phyloP scores from a whole-genome alignment of 2,797 vertebrate species.

The Protonibea diacanthus region DNA sequence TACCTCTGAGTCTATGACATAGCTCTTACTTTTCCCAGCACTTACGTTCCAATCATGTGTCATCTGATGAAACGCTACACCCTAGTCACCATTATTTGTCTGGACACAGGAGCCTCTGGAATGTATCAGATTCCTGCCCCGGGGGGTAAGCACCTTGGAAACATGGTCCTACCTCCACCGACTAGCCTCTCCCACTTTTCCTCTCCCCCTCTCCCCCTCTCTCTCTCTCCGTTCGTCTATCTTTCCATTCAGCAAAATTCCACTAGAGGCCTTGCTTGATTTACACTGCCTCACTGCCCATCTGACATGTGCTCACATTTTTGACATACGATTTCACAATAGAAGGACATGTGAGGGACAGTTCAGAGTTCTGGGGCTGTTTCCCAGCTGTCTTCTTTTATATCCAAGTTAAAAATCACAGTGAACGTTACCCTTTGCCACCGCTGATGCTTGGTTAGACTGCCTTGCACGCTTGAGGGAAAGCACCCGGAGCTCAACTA shows the following conservation, averaged over 20 bases:
- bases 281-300: slow-evolving; percentile 47
- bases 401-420: slow-evolving; percentile 29
- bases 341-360: slow-evolving; percentile 34
- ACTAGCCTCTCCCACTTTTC: slow-evolving; percentile 50
- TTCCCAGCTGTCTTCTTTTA: slow-evolving; percentile 45
- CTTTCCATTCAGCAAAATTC: slow-evolving; percentile 72
- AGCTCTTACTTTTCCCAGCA: slow-evolving; percentile 80
- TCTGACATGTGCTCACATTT: slow-evolving; percentile 61
- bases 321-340: slow-evolving; percentile 47
- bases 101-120: slow-evolving; percentile 81
- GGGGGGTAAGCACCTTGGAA: slow-evolving; percentile 78
- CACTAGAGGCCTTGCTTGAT: slow-evolving; percentile 65
- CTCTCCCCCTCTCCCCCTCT: not conserved
- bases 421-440: slow-evolving; percentile 1
- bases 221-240: not conserved
- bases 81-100: slow-evolving; percentile 81
- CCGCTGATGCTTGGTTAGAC: slow-evolving; percentile 11
- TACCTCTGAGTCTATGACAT: slow-evolving; percentile 73
- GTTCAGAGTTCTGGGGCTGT: slow-evolving; percentile 43
- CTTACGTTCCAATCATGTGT: slow-evolving; percentile 78
- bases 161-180: slow-evolving; percentile 69
- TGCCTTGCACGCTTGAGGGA: not conserved
- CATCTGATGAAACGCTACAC: slow-evolving; percentile 82
- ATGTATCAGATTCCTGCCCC: slow-evolving; percentile 84
- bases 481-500: slow-evolving; percentile 3